Evolutionary conservation across 2,888 invertebrate genomes (phyloP), one percentile per base, ranked within the genome.

Genomic region (Drosophila multiciliata): DNA sequence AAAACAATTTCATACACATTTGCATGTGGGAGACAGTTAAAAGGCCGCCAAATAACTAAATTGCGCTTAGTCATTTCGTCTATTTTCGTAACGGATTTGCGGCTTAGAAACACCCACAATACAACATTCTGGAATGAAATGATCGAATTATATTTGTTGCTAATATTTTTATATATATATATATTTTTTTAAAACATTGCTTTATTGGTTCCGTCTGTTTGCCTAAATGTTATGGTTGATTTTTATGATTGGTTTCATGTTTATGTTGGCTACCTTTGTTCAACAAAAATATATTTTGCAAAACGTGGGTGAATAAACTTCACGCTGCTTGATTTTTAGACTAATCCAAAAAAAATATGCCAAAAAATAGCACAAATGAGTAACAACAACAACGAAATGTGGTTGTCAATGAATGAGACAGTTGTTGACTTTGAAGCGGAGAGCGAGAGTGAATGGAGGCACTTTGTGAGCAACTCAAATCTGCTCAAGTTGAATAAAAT

Each of bases 271-370:
- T 68, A 65, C 68, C 55, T 66, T 74, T 73, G 58, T 69, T 66
- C 35, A 20, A 57, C n/a, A 55, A 42, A 65, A 40, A 71, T 11
- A 20, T 40, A 45, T 78, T 77, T 87, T 53, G 77, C 23, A 52
- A 65, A 71, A 83, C 81, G 84, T 85, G 89, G 89, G 87, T 85
- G 85, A 88, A 85, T 80, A 88, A 85, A 88, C 85, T 87, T 85
- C 69, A 80, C 62, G 81, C 63, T 64, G 69, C 42, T 66, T 78
- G 69, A 75, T 49, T 66, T 71, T 68, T 63, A n/a, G 66, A 36
- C 55, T 62, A 64, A 67, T 67, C 69, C 40, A 23, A 29, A 75
- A 68, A 20, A 70, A 59, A 54, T 63, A 23, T 45, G 45, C 20
- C 50, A 36, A 53, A 32, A 38, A 76, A 53, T 23, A 57, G 20